Percentiles rank a stretch among this genome's conserved stretches.
These are phyloP conservation scores for Channallabes apus DNA, from an alignment of 2,797 vertebrate species.

Conservation along the genomic window DNA sequence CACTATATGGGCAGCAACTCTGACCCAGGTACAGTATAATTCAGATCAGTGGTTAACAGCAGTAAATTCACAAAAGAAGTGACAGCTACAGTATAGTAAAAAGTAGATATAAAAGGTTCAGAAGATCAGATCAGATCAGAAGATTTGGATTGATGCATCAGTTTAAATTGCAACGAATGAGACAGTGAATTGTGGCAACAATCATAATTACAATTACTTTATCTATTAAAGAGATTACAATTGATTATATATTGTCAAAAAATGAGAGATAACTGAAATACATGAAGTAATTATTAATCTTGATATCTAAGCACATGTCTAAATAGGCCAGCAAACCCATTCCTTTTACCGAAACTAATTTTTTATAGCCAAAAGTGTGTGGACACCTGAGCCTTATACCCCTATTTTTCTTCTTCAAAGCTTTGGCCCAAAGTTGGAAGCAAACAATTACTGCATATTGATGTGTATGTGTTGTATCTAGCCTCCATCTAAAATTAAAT, in stretches of 20 bases:
- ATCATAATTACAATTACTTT: background rate
- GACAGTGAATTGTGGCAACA: background rate
- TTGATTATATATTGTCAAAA: background rate
- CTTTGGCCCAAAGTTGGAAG: background rate
- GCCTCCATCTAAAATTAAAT: background rate
- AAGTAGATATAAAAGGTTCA: background rate
- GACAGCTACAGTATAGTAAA: background rate
- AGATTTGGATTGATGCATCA: background rate
- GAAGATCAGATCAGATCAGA: too few species aligned
- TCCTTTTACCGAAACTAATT: background rate
- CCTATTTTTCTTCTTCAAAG: background rate
- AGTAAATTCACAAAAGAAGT: background rate
- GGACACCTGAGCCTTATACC: background rate
- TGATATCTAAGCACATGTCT: background rate
- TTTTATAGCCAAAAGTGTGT: background rate
- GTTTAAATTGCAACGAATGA: background rate
- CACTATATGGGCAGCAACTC: too few species aligned
- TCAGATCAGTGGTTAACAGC: background rate
- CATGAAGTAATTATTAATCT: background rate
- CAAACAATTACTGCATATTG: background rate
- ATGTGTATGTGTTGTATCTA: background rate
- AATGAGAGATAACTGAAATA: background rate
- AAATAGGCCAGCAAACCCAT: background rate
- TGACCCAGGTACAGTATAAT: background rate
- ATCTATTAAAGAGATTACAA: background rate